Conservation (phyloP, 2,113 vertebrate genomes). For the Hymenochirus boettgeri region DNA sequence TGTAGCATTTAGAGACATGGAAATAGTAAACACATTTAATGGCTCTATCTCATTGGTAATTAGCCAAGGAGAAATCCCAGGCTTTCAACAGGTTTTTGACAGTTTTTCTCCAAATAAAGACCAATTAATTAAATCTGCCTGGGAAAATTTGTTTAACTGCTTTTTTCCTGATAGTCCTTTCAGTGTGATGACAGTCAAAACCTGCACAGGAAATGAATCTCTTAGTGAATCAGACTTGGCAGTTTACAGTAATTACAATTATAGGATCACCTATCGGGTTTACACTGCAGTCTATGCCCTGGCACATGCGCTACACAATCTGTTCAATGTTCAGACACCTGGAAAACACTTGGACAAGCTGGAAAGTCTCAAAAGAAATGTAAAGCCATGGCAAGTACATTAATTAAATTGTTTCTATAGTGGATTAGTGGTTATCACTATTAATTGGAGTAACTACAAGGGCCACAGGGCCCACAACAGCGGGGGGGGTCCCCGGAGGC, state of each 20-base stretch:
- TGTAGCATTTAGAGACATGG: too few relatives aligned
- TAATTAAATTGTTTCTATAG: too few relatives aligned
- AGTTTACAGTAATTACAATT: neutral
- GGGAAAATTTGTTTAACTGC: neutral
- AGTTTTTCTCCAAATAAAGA: neutral
- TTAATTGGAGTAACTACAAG: too few relatives aligned
- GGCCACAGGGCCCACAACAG: too few relatives aligned
- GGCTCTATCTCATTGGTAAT: neutral
- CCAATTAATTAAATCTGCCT: neutral
- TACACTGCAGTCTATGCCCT: slow-evolving; percentile 8
- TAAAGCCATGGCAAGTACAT: neutral
- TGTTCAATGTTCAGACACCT: neutral
- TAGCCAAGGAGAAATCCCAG: neutral
- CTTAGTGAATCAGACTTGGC: neutral
- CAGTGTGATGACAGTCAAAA: neutral
- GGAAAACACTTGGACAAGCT: neutral
- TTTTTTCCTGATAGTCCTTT: too few relatives aligned
- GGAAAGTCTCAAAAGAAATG: neutral
- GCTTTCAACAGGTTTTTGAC: neutral
- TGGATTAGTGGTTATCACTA: too few relatives aligned
- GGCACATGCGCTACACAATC: neutral
- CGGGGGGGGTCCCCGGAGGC: too few relatives aligned
- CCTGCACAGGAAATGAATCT: slow-evolving; percentile 4
- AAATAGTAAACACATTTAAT: neutral
- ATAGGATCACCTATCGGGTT: neutral